phyloP scores from a whole-genome alignment of 2,113 vertebrate species.

The Balaenoptera acutorostrata region DNA sequence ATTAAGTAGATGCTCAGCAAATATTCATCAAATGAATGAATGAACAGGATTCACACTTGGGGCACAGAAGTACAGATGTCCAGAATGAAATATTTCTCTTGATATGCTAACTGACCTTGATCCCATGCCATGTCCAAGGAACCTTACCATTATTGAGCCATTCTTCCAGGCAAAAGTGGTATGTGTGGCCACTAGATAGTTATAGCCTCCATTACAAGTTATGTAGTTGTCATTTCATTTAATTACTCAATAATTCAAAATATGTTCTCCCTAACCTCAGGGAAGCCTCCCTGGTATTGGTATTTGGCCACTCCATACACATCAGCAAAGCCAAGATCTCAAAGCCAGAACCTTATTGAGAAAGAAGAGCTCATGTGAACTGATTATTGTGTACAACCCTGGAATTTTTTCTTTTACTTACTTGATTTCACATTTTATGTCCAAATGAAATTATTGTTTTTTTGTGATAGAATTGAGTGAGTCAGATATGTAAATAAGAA shows the following conservation, averaged over 20 bases:
- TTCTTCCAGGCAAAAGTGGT: neutral
- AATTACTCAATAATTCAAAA: neutral
- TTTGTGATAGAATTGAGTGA: conserved; percentile 88
- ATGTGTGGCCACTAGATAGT: neutral
- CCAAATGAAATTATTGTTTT: conserved; percentile 89
- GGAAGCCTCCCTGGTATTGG: conserved; percentile 77
- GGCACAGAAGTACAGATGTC: neutral
- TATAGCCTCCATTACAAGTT: neutral
- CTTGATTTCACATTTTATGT: conserved; percentile 92
- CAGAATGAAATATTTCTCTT: neutral
- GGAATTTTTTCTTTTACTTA: conserved; percentile 92
- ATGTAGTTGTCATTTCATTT: neutral
- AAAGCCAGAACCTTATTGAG: conserved; percentile 88
- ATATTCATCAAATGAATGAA: neutral
- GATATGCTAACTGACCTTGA: neutral
- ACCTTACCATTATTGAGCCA: neutral
- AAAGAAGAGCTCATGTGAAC: conserved; percentile 88
- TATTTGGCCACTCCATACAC: conserved; percentile 85
- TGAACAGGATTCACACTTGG: neutral
- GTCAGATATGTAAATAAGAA: conserved; percentile 88
- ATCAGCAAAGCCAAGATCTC: conserved; percentile 91
- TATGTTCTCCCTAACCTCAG: conserved; percentile 72
- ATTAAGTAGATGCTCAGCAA: neutral
- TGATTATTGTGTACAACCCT: conserved; percentile 88
- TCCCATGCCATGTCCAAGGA: neutral